Base-by-base conservation (phyloP, 2,797 vertebrate genomes). In the Momotus momota region DNA sequence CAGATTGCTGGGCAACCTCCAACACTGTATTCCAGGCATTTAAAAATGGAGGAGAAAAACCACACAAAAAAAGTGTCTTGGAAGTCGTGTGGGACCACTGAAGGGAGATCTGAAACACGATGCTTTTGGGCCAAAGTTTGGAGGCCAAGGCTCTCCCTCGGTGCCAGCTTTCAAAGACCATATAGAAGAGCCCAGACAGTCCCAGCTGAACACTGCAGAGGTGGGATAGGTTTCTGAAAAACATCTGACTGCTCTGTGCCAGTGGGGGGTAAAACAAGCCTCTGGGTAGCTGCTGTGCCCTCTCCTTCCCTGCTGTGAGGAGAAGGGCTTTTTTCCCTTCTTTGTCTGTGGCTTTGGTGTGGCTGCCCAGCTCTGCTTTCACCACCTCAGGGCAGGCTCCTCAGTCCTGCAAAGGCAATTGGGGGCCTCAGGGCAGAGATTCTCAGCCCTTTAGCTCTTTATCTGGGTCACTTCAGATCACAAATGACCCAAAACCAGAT, bases 391-490 rank as follows among this genome's bases (percentile, higher is more conserved):
- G 46, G 35, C 64, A 71, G 72, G 31, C 62, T 92, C 66, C 25
- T 66, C 65, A 12, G 48, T 6, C 18, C 78, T 65, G 61, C 82
- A 52, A 21, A 91, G 74, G 65, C 60, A 21, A 41, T 43, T 2
- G 43, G 81, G 51, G 69, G 91, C 80, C 61, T 16, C 4, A 57
- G 58, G 80, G 57, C 92, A 94, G 43, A 51, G 80, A 73, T 33
- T 70, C n/a, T 69, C 80, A 75, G 79, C 86, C 71, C 80, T 88
- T 93, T 67, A 94, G 87, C 90, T 90, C 92, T 85, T 95, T 91
- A 91, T 93, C 80, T 3, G 1, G 88, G 81, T 93, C 94, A 69
- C 79, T 71, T 86, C 73, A 90, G 86, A 94, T 90, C 88, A 88
- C 77, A 85, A 80, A 65, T 51, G 82, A 92, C 93, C 89, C 88